Base-by-base conservation (phyloP, 1,140 invertebrate species). In the silkworm (Bombyx mori) region DNA sequence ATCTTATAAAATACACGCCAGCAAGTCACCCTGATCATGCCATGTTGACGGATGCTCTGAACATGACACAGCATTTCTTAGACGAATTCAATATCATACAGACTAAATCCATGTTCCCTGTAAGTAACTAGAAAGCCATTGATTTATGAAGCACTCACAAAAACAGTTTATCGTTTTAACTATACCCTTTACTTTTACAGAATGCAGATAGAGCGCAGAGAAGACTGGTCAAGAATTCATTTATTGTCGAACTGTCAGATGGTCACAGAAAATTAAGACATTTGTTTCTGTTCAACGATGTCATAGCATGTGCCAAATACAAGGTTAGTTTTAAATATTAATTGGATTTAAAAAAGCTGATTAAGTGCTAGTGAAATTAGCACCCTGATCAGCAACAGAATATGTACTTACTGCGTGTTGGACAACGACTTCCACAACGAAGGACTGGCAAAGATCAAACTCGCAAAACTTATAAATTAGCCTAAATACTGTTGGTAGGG, bases 231-330 rank as follows among this genome's bases (percentile, higher is more conserved):
- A 97, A 97, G 82, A 98, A 98, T 83, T 97, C 96, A 0, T 97
- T 98, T 77, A 95, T 98, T 52, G 96, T 98, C 7, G 97, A 98
- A 88, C 88, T 96, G 26, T 92, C 93, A 0, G 95, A 97, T 75
- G 94, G 94, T 1, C 93, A 95, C 80, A 90, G 97, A 49, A 98
- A 98, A 88, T 85, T 98, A 53, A 90, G 97, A 52, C 97, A 98
- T 90, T 88, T 98, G 57, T 98, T 98, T 88, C 90, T 98, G 35
- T 98, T 98, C 79, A 98, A 97, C 78, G 97, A 98, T 83, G 94
- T 98, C 58, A 94, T 98, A 63, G 95, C 97, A 22, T 98, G 97
- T 89, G 96, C 97, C 53, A 98, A 98, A 89, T 97, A 97, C 75
- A 97, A 97, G 90, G 93, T 92, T 78, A 75, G 42, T 2, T 9